These are phyloP conservation scores for Drosophila paulistorum DNA, from an alignment of 1,140 invertebrate species.

Conservation along the genomic window DNA sequence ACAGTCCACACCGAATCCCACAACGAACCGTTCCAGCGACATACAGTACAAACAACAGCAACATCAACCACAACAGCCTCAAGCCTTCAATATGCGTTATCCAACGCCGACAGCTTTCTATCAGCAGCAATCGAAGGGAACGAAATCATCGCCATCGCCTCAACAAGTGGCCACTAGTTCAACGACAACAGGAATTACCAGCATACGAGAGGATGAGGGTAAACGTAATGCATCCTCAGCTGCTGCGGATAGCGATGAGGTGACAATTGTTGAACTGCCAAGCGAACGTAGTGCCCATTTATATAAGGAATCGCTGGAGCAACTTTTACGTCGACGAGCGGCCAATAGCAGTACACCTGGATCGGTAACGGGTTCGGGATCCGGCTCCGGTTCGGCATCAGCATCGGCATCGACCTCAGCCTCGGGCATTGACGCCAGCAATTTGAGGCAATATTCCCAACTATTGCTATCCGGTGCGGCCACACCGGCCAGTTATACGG, in stretches of 20 bases:
- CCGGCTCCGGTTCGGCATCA: neutral
- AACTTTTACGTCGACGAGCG: slow-evolving; percentile 64
- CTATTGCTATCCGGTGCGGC: slow-evolving; percentile 58
- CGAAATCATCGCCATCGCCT: slow-evolving; percentile 68
- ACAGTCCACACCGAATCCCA: slow-evolving; percentile 43
- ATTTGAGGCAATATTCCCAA: slow-evolving; percentile 71
- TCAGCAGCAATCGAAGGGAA: slow-evolving; percentile 53
- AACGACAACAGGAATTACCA: slow-evolving; percentile 26
- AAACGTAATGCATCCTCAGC: slow-evolving; percentile 38
- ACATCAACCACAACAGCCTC: slow-evolving; percentile 53
- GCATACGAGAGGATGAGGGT: slow-evolving; percentile 28
- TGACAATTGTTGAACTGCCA: slow-evolving; percentile 68
- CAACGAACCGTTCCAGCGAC: slow-evolving; percentile 58
- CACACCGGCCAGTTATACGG: slow-evolving; percentile 54
- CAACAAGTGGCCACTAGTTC: slow-evolving; percentile 73
- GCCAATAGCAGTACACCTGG: slow-evolving; percentile 30
- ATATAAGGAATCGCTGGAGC: slow-evolving; percentile 78
- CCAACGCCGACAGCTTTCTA: slow-evolving; percentile 62
- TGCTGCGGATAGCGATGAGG: slow-evolving; percentile 57
- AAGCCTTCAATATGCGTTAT: slow-evolving; percentile 60
- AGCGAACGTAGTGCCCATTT: slow-evolving; percentile 63
- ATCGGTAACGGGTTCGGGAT: slow-evolving; percentile 8
- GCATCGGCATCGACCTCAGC: slow-evolving; percentile 6
- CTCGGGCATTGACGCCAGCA: slow-evolving; percentile 51
- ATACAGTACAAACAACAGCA: slow-evolving; percentile 66